Conservation (phyloP, 2,113 vertebrate genomes). For the Takifugu flavidus region DNA sequence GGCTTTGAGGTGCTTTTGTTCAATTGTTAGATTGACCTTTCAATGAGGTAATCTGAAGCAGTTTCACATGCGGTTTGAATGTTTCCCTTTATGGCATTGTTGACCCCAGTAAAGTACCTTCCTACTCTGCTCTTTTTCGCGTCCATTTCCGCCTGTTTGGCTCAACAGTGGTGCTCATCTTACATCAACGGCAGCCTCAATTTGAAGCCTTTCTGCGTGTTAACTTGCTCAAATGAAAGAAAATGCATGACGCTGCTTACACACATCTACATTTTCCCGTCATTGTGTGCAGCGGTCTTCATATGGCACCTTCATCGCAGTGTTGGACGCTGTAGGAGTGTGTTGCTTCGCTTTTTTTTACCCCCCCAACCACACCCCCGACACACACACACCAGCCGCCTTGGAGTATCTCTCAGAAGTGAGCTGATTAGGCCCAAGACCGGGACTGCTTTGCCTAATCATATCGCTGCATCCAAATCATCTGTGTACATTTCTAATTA, state of each 20-base stretch:
- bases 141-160: slow-evolving; percentile 3
- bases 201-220: slow-evolving; percentile 9
- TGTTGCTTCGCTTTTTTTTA: slow-evolving; percentile 10
- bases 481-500: slow-evolving; percentile 82
- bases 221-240: slow-evolving; percentile 15
- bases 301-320: slow-evolving; percentile 20
- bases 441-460: slow-evolving; percentile 76
- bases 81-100: slow-evolving; percentile 17
- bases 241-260: not conserved
- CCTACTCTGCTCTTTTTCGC: too few relatives aligned
- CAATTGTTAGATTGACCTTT: not conserved
- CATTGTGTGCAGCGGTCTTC: slow-evolving; percentile 2
- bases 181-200: not conserved
- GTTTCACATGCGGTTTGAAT: not conserved
- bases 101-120: not conserved
- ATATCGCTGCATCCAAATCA: slow-evolving; percentile 78
- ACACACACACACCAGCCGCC: slow-evolving; percentile 42
- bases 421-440: slow-evolving; percentile 77
- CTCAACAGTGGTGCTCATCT: not conserved
- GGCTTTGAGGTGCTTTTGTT: slow-evolving; percentile 28
- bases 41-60: too few relatives aligned
- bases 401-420: slow-evolving; percentile 74
- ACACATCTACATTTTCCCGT: slow-evolving; percentile 4
- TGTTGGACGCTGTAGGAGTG: slow-evolving; percentile 7
- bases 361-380: slow-evolving; percentile 6